Percentiles rank a stretch among this genome's conserved stretches.
Evolutionary conservation across 2,888 invertebrate genomes (phyloP).

Genomic region (Spilosoma lubricipeda): DNA sequence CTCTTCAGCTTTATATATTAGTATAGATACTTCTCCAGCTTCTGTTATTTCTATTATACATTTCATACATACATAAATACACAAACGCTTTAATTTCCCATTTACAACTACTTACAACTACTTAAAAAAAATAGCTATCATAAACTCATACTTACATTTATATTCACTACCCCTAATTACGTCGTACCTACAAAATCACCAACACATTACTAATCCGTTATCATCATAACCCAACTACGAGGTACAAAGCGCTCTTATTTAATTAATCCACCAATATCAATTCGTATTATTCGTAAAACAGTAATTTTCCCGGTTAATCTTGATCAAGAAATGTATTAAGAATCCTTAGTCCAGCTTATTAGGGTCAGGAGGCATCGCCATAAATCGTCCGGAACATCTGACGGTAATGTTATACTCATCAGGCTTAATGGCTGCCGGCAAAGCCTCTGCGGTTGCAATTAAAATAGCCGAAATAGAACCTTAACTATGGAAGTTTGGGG

Average conservation of each 20-base stretch:
- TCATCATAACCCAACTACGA: background rate
- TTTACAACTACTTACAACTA: no score
- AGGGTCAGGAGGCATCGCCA: conserved; percentile 12
- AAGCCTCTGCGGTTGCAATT: conserved; percentile 18
- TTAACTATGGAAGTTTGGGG: conserved; percentile 1
- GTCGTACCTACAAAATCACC: background rate
- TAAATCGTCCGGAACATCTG: conserved; percentile 23
- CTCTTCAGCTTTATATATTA: no score
- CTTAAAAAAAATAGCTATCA: background rate
- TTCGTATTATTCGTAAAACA: conserved; percentile 3
- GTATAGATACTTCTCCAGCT: no score
- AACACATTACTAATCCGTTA: no score
- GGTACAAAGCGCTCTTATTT: background rate
- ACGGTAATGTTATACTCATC: conserved; percentile 15
- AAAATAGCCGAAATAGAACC: conserved; percentile 12
- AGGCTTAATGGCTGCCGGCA: conserved; percentile 7
- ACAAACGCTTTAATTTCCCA: no score
- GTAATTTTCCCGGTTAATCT: conserved; percentile 17
- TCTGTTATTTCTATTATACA: no score
- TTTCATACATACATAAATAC: no score
- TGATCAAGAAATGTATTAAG: conserved; percentile 21
- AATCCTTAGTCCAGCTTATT: conserved; percentile 19
- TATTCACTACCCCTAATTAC: background rate
- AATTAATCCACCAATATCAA: conserved; percentile 8
- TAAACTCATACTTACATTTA: background rate